Evolutionary conservation across 2,797 vertebrate species (phyloP).

Genomic region (Anas capensis): DNA sequence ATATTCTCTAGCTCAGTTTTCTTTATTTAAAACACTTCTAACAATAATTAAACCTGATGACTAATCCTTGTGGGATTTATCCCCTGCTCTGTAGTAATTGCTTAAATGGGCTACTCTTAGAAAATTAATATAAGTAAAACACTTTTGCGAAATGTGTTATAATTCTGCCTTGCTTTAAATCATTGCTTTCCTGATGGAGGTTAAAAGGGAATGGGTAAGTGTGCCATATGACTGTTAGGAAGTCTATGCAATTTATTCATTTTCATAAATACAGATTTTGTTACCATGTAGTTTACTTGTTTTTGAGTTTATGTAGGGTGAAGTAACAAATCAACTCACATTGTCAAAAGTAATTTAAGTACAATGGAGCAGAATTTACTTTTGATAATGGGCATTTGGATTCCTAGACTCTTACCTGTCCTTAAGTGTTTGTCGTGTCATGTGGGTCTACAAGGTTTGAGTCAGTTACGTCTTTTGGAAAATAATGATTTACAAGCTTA

Average conservation of each 20-base stretch:
- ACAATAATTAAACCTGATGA: background rate
- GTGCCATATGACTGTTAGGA: slow-evolving; percentile 60
- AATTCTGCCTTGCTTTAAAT: slow-evolving; percentile 84
- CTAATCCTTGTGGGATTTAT: background rate
- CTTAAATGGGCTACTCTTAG: slow-evolving; percentile 10
- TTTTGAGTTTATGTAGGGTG: background rate
- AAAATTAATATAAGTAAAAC: slow-evolving; percentile 5
- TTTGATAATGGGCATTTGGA: slow-evolving; percentile 22
- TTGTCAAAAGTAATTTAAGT: background rate
- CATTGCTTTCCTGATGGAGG: slow-evolving; percentile 89
- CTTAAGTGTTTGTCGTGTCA: background rate
- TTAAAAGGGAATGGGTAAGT: slow-evolving; percentile 96
- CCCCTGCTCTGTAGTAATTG: background rate
- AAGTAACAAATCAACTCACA: background rate
- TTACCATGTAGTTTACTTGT: slow-evolving; percentile 5
- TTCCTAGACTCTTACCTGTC: background rate
- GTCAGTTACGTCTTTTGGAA: background rate
- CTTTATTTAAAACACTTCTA: background rate
- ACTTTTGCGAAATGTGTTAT: slow-evolving; percentile 69
- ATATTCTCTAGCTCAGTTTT: background rate
- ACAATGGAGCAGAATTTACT: background rate
- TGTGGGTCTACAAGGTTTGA: background rate
- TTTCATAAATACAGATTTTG: background rate
- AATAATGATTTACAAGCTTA: background rate
- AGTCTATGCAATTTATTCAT: slow-evolving; percentile 33